These are phyloP conservation scores for Lindbergichthys nudifrons DNA, from an alignment of 2,797 vertebrate genomes.

Conservation along the genomic window DNA sequence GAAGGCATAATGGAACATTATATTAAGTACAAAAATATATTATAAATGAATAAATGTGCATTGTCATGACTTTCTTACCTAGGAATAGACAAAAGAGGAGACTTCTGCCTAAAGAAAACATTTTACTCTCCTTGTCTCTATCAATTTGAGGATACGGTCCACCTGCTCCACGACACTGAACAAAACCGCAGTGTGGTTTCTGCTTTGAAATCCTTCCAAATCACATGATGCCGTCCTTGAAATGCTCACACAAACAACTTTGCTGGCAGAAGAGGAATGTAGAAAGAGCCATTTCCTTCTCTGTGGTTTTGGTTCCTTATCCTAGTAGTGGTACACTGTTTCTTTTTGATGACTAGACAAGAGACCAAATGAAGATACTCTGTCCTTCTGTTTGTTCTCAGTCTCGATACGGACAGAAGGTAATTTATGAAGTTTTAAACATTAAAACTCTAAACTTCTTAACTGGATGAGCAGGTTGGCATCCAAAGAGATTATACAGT, in stretches of 20 bases:
- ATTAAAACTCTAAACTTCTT: not conserved
- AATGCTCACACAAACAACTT: constrained; percentile 73
- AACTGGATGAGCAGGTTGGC: not conserved
- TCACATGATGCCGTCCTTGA: constrained; percentile 71
- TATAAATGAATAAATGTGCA: not conserved
- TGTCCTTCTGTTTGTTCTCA: not conserved
- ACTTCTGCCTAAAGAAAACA: constrained; percentile 27
- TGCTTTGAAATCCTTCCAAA: constrained; percentile 63
- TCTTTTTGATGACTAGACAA: constrained; percentile 62
- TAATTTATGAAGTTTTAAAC: not conserved
- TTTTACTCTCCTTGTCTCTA: constrained; percentile 25
- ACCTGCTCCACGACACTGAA: constrained; percentile 49
- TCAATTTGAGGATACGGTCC: constrained; percentile 18
- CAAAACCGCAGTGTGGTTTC: constrained; percentile 35
- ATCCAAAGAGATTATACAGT: not conserved
- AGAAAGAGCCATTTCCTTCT: constrained; percentile 69
- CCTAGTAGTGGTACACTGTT: constrained; percentile 16
- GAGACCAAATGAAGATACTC: constrained; percentile 25
- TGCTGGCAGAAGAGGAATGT: constrained; percentile 61
- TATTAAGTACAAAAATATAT: not conserved
- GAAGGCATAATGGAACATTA: not conserved
- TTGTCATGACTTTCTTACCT: constrained; percentile 61
- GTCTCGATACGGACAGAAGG: not conserved
- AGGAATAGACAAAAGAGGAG: constrained; percentile 57
- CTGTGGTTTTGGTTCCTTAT: constrained; percentile 81